phyloP scores from a whole-genome alignment of 1,140 invertebrate species.

The Wiebesia pumilae region DNA sequence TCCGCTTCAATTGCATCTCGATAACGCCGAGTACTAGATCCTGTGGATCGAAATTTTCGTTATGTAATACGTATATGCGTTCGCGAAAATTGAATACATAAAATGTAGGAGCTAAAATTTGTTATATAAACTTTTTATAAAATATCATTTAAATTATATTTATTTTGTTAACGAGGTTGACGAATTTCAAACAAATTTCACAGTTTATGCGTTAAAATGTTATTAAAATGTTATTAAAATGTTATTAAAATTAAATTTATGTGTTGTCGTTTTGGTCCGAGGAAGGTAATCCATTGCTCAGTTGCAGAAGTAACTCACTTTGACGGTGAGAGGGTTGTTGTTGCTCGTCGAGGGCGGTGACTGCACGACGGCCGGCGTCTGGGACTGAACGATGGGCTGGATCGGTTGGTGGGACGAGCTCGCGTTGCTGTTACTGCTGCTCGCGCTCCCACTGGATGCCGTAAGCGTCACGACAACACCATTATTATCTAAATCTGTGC shows the following conservation, averaged over 20 bases:
- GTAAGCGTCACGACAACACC: slow-evolving; percentile 65
- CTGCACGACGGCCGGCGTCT: slow-evolving; percentile 69
- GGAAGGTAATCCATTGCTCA: neutral
- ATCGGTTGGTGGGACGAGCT: slow-evolving; percentile 59
- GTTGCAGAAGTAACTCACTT: slow-evolving; percentile 59
- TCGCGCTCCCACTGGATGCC: slow-evolving; percentile 45
- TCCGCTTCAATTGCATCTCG: slow-evolving; percentile 83
- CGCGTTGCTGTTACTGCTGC: slow-evolving; percentile 56
- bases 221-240: too few relatives aligned
- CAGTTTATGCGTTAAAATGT: too few relatives aligned
- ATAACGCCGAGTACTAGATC: slow-evolving; percentile 86
- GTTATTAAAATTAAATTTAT: too few relatives aligned
- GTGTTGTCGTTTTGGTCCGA: too few relatives aligned
- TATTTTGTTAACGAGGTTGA: too few relatives aligned
- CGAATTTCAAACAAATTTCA: too few relatives aligned
- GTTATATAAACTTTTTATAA: too few relatives aligned
- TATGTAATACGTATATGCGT: too few relatives aligned
- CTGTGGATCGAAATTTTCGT: neutral
- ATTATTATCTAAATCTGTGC: slow-evolving; percentile 68
- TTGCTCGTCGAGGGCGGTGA: slow-evolving; percentile 74
- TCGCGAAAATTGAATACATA: too few relatives aligned
- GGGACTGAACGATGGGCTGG: slow-evolving; percentile 63
- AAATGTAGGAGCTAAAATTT: too few relatives aligned
- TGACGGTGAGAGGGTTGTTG: slow-evolving; percentile 79
- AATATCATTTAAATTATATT: too few relatives aligned